Evolutionary conservation across 1,140 invertebrate genomes (phyloP).

Genomic region (Lordiphosa mommai): DNA sequence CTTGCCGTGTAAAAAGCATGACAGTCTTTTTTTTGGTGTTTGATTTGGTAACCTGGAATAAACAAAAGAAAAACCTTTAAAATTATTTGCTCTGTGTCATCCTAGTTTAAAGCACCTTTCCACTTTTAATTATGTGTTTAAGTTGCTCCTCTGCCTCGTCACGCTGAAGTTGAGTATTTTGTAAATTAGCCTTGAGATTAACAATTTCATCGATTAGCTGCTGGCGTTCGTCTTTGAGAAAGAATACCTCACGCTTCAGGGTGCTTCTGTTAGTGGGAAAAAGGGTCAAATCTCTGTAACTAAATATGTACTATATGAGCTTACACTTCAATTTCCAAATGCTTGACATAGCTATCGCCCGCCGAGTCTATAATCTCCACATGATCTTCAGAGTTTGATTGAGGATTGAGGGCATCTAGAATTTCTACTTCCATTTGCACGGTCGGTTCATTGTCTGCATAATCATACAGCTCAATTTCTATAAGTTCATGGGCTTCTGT

Average conservation of each 20-base stretch:
- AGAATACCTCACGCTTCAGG: slow-evolving; percentile 27
- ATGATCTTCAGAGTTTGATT: slow-evolving; percentile 17
- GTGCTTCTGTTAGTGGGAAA: slow-evolving; percentile 8
- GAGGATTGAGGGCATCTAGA: slow-evolving; percentile 12
- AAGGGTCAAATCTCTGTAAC: background rate
- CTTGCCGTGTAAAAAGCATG: too few species aligned
- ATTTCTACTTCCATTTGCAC: slow-evolving; percentile 10
- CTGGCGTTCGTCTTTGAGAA: slow-evolving; percentile 28
- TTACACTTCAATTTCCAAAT: slow-evolving; percentile 43
- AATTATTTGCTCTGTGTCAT: too few species aligned
- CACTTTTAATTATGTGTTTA: background rate
- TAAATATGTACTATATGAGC: background rate
- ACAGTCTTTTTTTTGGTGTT: too few species aligned
- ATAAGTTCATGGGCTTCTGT: slow-evolving; percentile 4
- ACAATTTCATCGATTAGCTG: slow-evolving; percentile 24
- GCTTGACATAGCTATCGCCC: slow-evolving; percentile 19
- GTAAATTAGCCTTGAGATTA: slow-evolving; percentile 12
- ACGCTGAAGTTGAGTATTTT: background rate
- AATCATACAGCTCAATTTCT: slow-evolving; percentile 13
- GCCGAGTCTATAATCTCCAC: slow-evolving; percentile 18
- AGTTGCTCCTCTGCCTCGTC: background rate
- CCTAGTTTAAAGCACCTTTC: too few species aligned
- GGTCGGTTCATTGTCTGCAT: background rate
- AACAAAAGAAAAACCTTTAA: too few species aligned
- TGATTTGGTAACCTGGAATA: too few species aligned